Evolutionary conservation across 1,140 invertebrate species (phyloP), one percentile per base, ranked within the genome.

Genomic region (Chironomus tepperi): DNA sequence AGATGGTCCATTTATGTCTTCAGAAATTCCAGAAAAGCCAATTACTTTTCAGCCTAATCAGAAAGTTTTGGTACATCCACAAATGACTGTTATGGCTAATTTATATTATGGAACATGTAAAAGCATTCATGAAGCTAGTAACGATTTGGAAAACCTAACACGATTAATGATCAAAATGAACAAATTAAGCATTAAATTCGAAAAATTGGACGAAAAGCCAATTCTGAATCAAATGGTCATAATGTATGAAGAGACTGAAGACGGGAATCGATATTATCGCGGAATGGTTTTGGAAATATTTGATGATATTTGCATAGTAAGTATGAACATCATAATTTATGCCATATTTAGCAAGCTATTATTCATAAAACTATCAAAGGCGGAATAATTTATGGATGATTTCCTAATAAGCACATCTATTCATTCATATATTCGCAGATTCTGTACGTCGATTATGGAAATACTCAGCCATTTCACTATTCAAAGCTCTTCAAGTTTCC

Each of bases 211-310:
- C 3, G 1, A 3, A 57, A 57, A 12, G n/a, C 8, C 47, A 15
- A 57, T 57, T 57, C n/a, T 57, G 0, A 57, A 57, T 57, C 8
- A 57, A 57, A 57, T 57, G 47, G 47, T 57, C 1, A 15, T 57
- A n/a, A 57, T 57, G 7, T 12, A 15, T 57, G 47, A 12, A n/a
- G 12, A 57, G 15, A 12, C 1, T 57, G 47, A 57, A 3, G n/a
- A 57, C 3, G 15, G 15, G 5, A 57, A 12, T 12, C 12, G 47
- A 57, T 57, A 57, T 57, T 57, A 57, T 57, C 47, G 47, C 12
- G 47, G 47, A 57, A 57, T n/a, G 47, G 47, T 57, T 57, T n/a
- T n/a, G 5, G 47, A 57, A 57, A 57, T 57, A n/a, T 57, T 57
- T n/a, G 47, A 15, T 12, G n/a, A 57, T 57, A n/a, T 57, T 12